Evolutionary conservation across 2,888 invertebrate genomes (phyloP), one percentile per base, ranked within the genome.

Genomic region (Ochropleura leucogaster): DNA sequence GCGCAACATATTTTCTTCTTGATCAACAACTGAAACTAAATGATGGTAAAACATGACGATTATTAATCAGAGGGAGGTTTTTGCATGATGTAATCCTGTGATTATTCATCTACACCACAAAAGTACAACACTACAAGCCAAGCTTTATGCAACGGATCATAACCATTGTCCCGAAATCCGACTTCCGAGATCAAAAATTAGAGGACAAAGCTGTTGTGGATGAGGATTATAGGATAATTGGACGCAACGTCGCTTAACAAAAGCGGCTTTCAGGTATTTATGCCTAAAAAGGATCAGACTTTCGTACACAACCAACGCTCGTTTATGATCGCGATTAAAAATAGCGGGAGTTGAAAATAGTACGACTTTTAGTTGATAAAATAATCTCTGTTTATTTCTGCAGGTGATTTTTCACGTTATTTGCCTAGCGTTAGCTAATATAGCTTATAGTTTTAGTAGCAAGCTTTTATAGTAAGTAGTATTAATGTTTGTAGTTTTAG

Each of bases 161-260:
- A 76, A 42, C 76, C 72, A 80, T 83, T 81, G 83, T 80, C 68
- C 77, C 72, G 74, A 87, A 89, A 88, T 86, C 87, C 84, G 86
- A 87, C 72, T 89, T 86, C 76, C 75, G 81, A 82, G 77, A 77
- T 85, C 66, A 81, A 82, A 90, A 90, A 89, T 89, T 84, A 90
- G 83, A 85, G 89, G 83, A 89, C 87, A 89, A 88, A 87, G 86
- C 88, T 79, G 75, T 84, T 83, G 90, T 90, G 90, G 90, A 91
- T 89, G 90, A 88, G 89, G 91, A 92, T 92, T 92, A 90, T 86
- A 62, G 89, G 86, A 89, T 91, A 91, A 92, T 91, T 92, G 92
- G 89, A 87, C 88, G 82, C 83, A 82, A 75, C 81, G 79, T 82
- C 85, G 84, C 78, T 83, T 84, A 82, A 89, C 90, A 89, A 89